phyloP scores from a whole-genome alignment of 2,888 invertebrate genomes.

The Nephrocerus scutellatus region DNA sequence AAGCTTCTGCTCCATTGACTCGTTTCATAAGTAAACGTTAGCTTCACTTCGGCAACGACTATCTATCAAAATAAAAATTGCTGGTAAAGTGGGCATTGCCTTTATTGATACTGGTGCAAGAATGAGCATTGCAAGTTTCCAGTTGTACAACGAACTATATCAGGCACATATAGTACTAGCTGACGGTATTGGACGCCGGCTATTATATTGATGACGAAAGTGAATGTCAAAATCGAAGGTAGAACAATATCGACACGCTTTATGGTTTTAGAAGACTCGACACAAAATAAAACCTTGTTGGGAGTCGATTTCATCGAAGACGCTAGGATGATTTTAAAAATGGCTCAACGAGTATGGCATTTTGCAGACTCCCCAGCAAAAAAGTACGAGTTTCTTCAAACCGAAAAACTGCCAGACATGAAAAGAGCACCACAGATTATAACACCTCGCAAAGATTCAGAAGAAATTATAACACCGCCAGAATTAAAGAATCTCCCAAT shows the following conservation, averaged over 20 bases:
- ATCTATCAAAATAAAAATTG: slow-evolving; percentile 14
- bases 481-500: too few species aligned
- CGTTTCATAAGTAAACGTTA: too few species aligned
- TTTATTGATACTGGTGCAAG: slow-evolving; percentile 20
- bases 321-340: slow-evolving; percentile 26
- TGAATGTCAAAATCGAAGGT: slow-evolving; percentile 11
- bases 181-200: slow-evolving; percentile 10
- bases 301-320: too few species aligned
- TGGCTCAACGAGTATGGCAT: slow-evolving; percentile 23
- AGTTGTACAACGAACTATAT: slow-evolving; percentile 14
- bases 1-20: too few species aligned
- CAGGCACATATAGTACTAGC: slow-evolving; percentile 18
- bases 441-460: too few species aligned
- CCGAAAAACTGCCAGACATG: too few species aligned
- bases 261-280: slow-evolving; percentile 24
- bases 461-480: too few species aligned
- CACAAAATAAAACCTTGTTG: too few species aligned
- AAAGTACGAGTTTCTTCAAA: too few species aligned
- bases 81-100: slow-evolving; percentile 13
- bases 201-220: slow-evolving; percentile 12
- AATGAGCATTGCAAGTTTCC: slow-evolving; percentile 18
- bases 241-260: slow-evolving; percentile 21
- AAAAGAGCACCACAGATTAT: too few species aligned
- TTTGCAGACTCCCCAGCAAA: too few species aligned
- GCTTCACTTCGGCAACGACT: slow-evolving; percentile 21